A percentile compares a stretch with the other conserved stretches of the same genome.
Evolutionary conservation across 2,797 vertebrate genomes (phyloP).

Genomic region (Acropternis orthonyx): DNA sequence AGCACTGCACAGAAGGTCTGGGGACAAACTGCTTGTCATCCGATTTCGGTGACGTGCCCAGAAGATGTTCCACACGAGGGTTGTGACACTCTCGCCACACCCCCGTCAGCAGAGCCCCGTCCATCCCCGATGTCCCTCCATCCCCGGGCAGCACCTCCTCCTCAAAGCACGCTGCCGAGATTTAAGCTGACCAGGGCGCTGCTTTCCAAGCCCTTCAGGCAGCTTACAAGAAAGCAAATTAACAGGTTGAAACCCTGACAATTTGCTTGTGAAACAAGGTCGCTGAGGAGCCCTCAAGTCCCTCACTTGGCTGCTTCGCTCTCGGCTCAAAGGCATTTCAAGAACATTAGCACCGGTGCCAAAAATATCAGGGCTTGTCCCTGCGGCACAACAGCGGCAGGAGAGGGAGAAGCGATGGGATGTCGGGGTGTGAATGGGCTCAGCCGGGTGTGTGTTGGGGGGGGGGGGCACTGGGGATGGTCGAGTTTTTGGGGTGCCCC

Average conservation of each 20-base stretch:
- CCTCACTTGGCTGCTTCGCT: constrained; percentile 3
- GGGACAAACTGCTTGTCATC: background rate
- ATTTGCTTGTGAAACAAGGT: constrained; percentile 35
- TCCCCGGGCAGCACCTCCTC: background rate
- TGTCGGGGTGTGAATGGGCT: background rate
- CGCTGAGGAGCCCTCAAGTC: background rate
- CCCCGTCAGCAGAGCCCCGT: background rate
- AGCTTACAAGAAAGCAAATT: constrained; percentile 1
- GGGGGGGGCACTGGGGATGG: background rate
- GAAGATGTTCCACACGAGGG: background rate
- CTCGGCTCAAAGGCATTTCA: constrained; percentile 36
- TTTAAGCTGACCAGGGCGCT: background rate
- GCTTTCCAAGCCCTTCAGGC: background rate
- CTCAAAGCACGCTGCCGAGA: background rate
- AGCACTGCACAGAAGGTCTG: background rate
- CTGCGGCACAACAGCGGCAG: background rate
- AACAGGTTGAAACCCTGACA: constrained; percentile 25
- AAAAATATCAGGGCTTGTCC: constrained; percentile 37
- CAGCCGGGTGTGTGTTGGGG: no score
- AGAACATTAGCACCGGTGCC: background rate
- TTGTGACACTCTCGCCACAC: background rate
- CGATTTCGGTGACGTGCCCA: background rate
- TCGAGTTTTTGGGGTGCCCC: background rate
- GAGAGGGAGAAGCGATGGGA: background rate
- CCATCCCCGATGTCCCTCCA: background rate